phyloP scores from a whole-genome alignment of 2,888 invertebrate genomes.

The Mimachlamys varia region DNA sequence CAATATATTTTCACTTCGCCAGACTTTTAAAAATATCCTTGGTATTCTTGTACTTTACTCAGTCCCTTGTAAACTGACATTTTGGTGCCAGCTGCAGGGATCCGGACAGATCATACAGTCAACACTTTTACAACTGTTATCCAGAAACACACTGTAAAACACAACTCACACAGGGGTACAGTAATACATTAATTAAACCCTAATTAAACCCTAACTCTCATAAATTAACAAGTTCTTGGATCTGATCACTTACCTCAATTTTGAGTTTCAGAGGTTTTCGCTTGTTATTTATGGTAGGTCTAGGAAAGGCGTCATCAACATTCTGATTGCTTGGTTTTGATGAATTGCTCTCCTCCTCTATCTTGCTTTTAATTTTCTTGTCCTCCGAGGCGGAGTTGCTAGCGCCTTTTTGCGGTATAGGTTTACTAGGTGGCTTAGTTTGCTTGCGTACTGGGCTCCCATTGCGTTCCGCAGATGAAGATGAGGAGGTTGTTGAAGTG shows the following conservation, averaged over 20 bases:
- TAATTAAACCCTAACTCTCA: no score
- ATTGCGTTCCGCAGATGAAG: slow-evolving; percentile 15
- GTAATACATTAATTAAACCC: no score
- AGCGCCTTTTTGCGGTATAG: background rate
- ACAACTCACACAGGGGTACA: no score
- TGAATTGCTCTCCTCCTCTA: background rate
- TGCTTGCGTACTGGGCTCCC: slow-evolving; percentile 12
- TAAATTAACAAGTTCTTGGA: background rate
- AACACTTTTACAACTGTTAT: no score
- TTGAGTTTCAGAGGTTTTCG: background rate
- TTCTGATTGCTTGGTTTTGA: slow-evolving; percentile 22
- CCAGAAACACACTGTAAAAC: no score
- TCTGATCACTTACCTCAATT: background rate
- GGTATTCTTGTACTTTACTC: no score
- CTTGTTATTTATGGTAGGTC: background rate
- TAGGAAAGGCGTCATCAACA: background rate
- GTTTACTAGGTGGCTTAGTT: background rate
- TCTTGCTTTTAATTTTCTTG: background rate
- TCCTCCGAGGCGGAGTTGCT: background rate
- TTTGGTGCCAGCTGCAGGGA: no score
- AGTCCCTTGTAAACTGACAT: no score
- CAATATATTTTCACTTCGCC: no score
- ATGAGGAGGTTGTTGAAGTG: background rate
- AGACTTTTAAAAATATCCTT: no score
- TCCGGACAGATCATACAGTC: no score